Base-by-base conservation (phyloP, 2,888 invertebrate genomes). In the Punctoribates punctum region DNA sequence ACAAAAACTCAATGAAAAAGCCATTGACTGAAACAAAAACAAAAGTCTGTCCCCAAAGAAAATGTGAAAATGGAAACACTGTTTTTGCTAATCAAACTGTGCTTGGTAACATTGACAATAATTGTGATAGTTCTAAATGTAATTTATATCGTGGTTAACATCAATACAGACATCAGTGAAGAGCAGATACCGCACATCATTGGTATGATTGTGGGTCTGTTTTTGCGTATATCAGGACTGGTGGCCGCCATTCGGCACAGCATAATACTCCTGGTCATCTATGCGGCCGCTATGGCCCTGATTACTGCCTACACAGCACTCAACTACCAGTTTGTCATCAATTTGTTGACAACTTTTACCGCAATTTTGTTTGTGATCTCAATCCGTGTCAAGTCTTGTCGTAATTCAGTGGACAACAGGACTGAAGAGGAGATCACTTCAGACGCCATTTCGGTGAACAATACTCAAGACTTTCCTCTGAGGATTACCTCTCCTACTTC, bases 151-250 rank as follows among this genome's bases (percentile, higher is more conserved):
- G 11, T 57, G n/a, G 20, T 20, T 3, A 20, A 57, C 13, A 57
- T 25, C 23, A 57, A 57, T 57, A 25, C 20, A 17, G 11, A 9
- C 17, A 57, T 57, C 25, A 57, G 17, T 17, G n/a, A 13, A 20
- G 11, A 13, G 3, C 17, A 57, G 20, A 20, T 57, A 57, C 23
- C 57, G 11, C 57, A 57, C 23, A 57, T 57, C 11, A 17, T 25
- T 9, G 57, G 57, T 57, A 57, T 57, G 23, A 57, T 57, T 20
- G 57, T 57, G 9, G 57, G 57, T 20, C 57, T 57, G 11, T 57
- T 57, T 20, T 17, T 57, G 20, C 57, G 57, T 13, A 57, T 57
- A 6, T 20, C 11, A 11, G 57, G 57, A 20, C 23, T 57, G 17
- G 57, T 57, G 57, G 57, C 57, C 20, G 23, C 57, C 23, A 57